Base-by-base conservation (phyloP, 1,140 invertebrate genomes). In the Mizuhopecten yessoensis region DNA sequence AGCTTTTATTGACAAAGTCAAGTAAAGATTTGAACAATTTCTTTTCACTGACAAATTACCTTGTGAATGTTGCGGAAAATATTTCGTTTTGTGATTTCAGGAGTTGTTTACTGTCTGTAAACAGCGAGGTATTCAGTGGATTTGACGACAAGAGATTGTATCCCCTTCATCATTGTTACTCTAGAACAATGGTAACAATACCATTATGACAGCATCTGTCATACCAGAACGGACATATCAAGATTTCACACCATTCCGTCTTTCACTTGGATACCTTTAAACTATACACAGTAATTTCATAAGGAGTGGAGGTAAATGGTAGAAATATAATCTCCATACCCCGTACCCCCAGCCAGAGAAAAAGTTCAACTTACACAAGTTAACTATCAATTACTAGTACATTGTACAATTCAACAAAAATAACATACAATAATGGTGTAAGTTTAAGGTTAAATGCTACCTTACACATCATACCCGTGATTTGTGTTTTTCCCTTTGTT, bases 21-120 rank as follows among this genome's bases (percentile, higher is more conserved):
- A 75, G 57, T 75, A 75, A 75, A 75, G 57, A 75, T 75, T 75
- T 75, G 57, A 75, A 75, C 57, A 75, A 75, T 23, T 29, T 75
- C 57, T 75, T 75, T 75, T 75, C 57, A 75, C 57, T 75, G 57
- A 75, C 57, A 75, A 75, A 75, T 75, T 75, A 75, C n/a, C 57
- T 75, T 75, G 57, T 75, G 57, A 75, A 75, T 75, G 57, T 29
- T 75, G 57, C 57, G 57, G 57, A 75, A 75, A 75, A 75, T 75
- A 75, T 75, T 75, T 75, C 57, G 23, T 75, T 75, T 75, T n/a
- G 57, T 75, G 57, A 75, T 75, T 75, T 75, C 29, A n/a, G 57
- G 29, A n/a, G 29, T 75, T 75, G 57, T 75, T 75, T 75, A 75
- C 57, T 17, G 23, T 29, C 57, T 3, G 57, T 75, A 75, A 75